phyloP scores from a whole-genome alignment of 1,140 invertebrate species.

The Drosophila simulans region DNA sequence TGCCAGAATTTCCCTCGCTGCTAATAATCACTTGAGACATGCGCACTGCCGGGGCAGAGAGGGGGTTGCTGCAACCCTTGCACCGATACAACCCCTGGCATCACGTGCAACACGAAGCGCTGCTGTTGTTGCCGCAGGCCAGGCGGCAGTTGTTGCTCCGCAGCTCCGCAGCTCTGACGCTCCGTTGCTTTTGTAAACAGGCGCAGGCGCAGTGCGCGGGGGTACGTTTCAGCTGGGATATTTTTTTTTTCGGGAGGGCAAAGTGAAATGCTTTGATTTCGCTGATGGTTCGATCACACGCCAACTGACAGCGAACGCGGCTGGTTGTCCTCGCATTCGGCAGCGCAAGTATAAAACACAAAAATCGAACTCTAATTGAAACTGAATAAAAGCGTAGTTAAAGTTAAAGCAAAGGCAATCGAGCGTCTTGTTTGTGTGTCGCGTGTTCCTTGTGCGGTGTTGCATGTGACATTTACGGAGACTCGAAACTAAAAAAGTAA shows the following conservation, averaged over 20 bases:
- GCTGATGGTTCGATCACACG: slow-evolving; percentile 82
- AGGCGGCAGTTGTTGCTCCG: slow-evolving; percentile 40
- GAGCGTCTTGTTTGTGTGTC: slow-evolving; percentile 18
- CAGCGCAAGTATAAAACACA: slow-evolving; percentile 7
- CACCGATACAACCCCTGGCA: slow-evolving; percentile 55
- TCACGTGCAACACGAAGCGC: slow-evolving; percentile 43
- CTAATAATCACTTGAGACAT: slow-evolving; percentile 79
- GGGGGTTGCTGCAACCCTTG: slow-evolving; percentile 70
- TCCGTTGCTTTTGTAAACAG: slow-evolving; percentile 81
- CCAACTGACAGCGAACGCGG: slow-evolving; percentile 82
- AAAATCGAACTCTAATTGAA: not conserved
- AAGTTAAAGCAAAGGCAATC: slow-evolving; percentile 9
- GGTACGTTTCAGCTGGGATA: slow-evolving; percentile 71
- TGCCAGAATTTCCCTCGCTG: slow-evolving; percentile 72
- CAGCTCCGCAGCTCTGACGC: slow-evolving; percentile 54
- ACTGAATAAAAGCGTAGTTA: slow-evolving; percentile 1
- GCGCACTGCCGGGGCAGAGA: slow-evolving; percentile 33
- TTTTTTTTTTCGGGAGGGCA: slow-evolving; percentile 46
- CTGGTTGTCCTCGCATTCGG: slow-evolving; percentile 71
- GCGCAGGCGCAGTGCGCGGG: slow-evolving; percentile 70
- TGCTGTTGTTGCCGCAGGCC: slow-evolving; percentile 4
- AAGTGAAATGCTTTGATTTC: slow-evolving; percentile 84
- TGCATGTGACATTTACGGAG: not conserved
- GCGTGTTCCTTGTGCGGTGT: slow-evolving; percentile 2
- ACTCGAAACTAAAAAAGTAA: slow-evolving; percentile 9